Base-by-base conservation (phyloP, 2,888 invertebrate genomes). In the Argyra leucocephala region DNA sequence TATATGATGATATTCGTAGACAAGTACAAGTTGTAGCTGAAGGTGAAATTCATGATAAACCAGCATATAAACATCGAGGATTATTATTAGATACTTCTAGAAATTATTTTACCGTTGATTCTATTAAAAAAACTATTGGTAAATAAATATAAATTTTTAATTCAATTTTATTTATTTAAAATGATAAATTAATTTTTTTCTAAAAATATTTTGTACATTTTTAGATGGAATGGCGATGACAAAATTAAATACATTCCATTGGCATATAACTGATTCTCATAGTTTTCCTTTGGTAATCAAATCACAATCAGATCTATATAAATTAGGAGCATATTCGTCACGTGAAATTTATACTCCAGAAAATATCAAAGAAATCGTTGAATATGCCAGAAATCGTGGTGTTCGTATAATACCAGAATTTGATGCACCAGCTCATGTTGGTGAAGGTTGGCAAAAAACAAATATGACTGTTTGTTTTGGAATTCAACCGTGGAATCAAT, bases 261-360 rank as follows among this genome's bases (percentile, higher is more conserved):
- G 96, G 96, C 92, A 93, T 73, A 90, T 93, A 64, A 92, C 91
- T 0, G 97, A 97, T 79, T 90, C 91, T 22, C 95, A 96, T 69
- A 95, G 96, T 71, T 97, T 96, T 76, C 96, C 97, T 0, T 89
- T 93, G 73, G 88, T 89, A 66, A 86, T 90, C 0, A 84, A 83
- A 72, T 85, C 85, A n/a, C 84, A 84, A 69, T 92, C 92, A 0
- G 82, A 88, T 61, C 77, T 93, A 15, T 82, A 87, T 4, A 85
- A 85, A 70, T 83, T 87, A 22, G 96, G 97, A 1, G 90, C 95
- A 6, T 90, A 91, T 74, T 83, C 88, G 0, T 85, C 88, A 61
- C 83, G 84, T 0, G 88, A 92, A 80, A 76, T 87, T 1, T 88
- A 88, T 75, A 83, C 82, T 0, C 81, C 82, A 64, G 73, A 81